Conservation (phyloP, 2,113 vertebrate species). For the Furnarius figulus region DNA sequence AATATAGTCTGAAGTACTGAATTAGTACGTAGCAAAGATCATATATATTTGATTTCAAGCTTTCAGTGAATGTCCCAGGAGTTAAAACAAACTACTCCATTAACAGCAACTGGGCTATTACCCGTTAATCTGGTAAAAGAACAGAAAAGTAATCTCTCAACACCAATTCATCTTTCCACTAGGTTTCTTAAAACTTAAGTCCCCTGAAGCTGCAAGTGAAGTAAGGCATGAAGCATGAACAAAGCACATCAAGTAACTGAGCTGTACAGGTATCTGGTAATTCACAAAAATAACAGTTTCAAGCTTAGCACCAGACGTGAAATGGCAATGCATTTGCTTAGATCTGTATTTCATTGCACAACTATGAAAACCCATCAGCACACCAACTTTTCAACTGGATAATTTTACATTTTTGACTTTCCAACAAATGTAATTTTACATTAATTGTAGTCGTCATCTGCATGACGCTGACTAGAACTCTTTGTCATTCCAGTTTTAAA, state of each 20-base stretch:
- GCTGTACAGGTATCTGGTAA: background rate
- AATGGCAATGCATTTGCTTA: background rate
- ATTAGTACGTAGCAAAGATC: background rate
- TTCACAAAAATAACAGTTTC: background rate
- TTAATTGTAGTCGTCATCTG: background rate
- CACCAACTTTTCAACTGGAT: background rate
- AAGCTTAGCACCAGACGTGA: background rate
- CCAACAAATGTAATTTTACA: background rate
- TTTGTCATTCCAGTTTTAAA: background rate
- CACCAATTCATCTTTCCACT: background rate
- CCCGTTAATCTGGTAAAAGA: background rate
- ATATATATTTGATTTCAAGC: background rate
- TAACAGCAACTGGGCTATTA: background rate
- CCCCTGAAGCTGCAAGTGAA: background rate
- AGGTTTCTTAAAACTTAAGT: background rate
- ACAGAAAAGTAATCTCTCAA: background rate
- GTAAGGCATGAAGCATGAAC: background rate
- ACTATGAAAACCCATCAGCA: background rate
- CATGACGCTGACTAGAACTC: background rate
- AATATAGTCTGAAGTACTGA: background rate
- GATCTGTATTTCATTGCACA: background rate
- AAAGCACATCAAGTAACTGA: background rate
- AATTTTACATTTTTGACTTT: background rate
- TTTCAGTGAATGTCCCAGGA: background rate
- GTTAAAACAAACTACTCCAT: background rate